These are phyloP conservation scores for Glaucopsyche alexis DNA, from an alignment of 2,888 invertebrate genomes.

Conservation along the genomic window DNA sequence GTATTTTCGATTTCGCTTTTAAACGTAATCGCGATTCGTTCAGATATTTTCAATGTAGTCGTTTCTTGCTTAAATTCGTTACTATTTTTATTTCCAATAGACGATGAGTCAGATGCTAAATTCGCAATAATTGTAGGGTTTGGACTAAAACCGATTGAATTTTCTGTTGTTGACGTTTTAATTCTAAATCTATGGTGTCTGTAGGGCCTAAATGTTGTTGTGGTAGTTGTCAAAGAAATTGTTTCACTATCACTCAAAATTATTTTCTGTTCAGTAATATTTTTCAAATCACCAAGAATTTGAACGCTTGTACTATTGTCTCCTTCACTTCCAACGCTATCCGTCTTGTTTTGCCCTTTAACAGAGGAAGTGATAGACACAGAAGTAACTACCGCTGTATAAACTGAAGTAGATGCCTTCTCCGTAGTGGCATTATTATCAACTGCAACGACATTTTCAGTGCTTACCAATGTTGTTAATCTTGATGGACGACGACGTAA, in stretches of 20 bases:
- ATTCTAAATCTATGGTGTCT: conserved; percentile 69
- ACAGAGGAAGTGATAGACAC: conserved; percentile 76
- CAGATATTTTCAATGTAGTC: conserved; percentile 55
- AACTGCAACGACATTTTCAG: conserved; percentile 49
- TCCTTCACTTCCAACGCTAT: conserved; percentile 48
- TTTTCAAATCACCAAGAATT: conserved; percentile 43
- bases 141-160: conserved; percentile 48
- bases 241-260: conserved; percentile 54
- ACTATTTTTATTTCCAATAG: conserved; percentile 52
- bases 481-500: conserved; percentile 60
- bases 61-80: conserved; percentile 46
- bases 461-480: conserved; percentile 55
- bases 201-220: conserved; percentile 48
- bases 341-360: conserved; percentile 72
- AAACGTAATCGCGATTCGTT: conserved; percentile 56
- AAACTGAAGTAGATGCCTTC: conserved; percentile 71
- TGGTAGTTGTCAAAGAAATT: conserved; percentile 36
- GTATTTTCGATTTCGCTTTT: conserved; percentile 53
- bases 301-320: conserved; percentile 53
- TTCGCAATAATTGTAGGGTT: conserved; percentile 43
- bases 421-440: conserved; percentile 63
- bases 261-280: conserved; percentile 47
- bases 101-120: conserved; percentile 56
- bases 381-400: conserved; percentile 76
- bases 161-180: conserved; percentile 66